phyloP scores from a whole-genome alignment of 2,113 vertebrate species.

The Myodes glareolus region DNA sequence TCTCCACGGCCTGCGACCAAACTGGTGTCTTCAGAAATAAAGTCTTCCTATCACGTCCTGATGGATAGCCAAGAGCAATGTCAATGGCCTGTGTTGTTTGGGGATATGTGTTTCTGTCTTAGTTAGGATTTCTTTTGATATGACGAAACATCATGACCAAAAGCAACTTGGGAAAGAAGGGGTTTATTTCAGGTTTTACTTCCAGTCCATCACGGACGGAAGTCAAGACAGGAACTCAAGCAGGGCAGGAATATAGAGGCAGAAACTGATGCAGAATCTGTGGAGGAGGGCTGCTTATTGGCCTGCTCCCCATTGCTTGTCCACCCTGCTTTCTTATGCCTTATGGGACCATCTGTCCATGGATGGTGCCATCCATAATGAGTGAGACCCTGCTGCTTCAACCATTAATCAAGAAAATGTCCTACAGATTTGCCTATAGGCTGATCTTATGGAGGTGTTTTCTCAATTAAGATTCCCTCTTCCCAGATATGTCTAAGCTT shows the following conservation, averaged over 20 bases:
- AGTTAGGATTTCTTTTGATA: not conserved
- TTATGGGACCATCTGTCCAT: not conserved
- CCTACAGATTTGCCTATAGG: not conserved
- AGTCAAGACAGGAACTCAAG: not conserved
- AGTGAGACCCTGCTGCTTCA: not conserved
- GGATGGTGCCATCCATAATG: not conserved
- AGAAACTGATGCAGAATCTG: not conserved
- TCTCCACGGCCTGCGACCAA: not conserved
- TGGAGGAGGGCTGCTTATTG: not conserved
- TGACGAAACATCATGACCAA: not conserved
- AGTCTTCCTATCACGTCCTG: not conserved
- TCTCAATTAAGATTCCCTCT: not conserved
- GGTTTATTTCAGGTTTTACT: not conserved
- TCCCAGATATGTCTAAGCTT: not conserved
- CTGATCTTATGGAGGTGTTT: not conserved
- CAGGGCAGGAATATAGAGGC: not conserved
- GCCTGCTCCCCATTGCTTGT: not conserved
- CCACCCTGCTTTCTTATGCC: not conserved
- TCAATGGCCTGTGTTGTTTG: not conserved
- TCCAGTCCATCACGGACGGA: not conserved
- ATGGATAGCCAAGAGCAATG: not conserved
- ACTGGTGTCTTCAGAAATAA: not conserved
- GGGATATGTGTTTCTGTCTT: not conserved
- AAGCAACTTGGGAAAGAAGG: not conserved
- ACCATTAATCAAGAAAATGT: not conserved